Conservation (phyloP, 2,113 vertebrate genomes). For the Grus americana region DNA sequence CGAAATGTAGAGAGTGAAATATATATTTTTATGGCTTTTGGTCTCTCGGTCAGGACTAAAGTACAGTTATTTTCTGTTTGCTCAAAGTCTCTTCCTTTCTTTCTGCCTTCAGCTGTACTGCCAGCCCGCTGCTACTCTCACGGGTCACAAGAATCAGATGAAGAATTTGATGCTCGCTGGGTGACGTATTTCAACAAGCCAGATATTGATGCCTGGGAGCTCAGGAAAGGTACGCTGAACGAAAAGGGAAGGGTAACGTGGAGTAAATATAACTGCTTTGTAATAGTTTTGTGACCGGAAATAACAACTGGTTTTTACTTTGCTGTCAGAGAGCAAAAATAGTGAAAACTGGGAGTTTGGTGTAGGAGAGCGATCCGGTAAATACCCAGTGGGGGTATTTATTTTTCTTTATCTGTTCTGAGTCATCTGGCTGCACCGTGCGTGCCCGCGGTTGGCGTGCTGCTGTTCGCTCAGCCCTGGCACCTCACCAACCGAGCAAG, state of each 20-base stretch:
- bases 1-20: background rate
- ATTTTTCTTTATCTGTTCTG: background rate
- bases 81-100: background rate
- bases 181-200: slow-evolving; percentile 96
- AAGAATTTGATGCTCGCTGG: slow-evolving; percentile 98
- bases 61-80: background rate
- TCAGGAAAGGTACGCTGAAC: slow-evolving; percentile 86
- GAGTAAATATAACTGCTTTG: background rate
- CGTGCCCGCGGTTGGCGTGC: background rate
- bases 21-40: fast-evolving
- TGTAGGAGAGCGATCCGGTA: background rate
- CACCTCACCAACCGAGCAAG: background rate
- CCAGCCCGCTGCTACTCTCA: slow-evolving; percentile 89
- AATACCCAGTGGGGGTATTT: too few relatives aligned
- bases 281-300: background rate
- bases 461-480: background rate
- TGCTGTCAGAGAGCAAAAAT: background rate
- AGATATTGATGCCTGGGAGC: slow-evolving; percentile 95
- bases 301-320: background rate
- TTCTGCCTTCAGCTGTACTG: slow-evolving; percentile 70
- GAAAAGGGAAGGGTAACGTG: background rate
- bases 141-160: slow-evolving; percentile 90
- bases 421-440: background rate
- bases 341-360: background rate
- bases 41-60: background rate